Base-by-base conservation (phyloP, 2,797 vertebrate genomes). In the Neopelma chrysocephalum region DNA sequence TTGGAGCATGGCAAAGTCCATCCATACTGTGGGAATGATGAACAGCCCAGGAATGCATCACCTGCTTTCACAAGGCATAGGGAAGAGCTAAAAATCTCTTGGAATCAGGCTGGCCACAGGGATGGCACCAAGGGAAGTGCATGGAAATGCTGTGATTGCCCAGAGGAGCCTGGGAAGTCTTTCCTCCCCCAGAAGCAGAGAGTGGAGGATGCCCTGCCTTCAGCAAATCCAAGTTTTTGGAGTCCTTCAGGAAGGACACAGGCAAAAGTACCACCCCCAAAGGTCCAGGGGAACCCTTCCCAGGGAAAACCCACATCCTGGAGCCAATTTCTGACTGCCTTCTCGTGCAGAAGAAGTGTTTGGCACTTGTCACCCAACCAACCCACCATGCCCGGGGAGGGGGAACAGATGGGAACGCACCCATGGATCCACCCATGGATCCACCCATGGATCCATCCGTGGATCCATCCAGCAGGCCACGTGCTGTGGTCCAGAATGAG, bases 71-170 rank as follows among this genome's bases (percentile, higher is more conserved):
- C 31, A 36, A 62, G 7, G 31, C 34, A 77, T 1, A 69, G 36
- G n/a, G 27, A 62, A 87, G 13, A 73, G n/a, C 25, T 62, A 32
- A 54, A 90, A 70, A 48, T 7, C 26, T 58, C 65, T 12, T 19
- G 8, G 51, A 70, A 62, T 48, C 51, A 43, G 0, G 10, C 61
- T 81, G 61, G 20, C n/a, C 42, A 21, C 38, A 25, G 34, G 15
- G 22, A 17, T 3, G 32, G 31, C 34, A 72, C 17, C 64, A 57
- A 54, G 34, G 19, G 38, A 70, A 17, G 9, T 21, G 21, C 0
- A 0, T n/a, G 43, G 60, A 71, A 77, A 48, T 0, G 0, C 20
- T 38, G 36, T 2, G 6, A 22, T n/a, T 85, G 45, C 62, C 58
- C 58, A 82, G 26, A 50, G 26, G 16, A 92, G 58, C 47, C 61